These are phyloP conservation scores for Pontoporia blainvillei DNA, from an alignment of 2,113 vertebrate species.

Conservation along the genomic window DNA sequence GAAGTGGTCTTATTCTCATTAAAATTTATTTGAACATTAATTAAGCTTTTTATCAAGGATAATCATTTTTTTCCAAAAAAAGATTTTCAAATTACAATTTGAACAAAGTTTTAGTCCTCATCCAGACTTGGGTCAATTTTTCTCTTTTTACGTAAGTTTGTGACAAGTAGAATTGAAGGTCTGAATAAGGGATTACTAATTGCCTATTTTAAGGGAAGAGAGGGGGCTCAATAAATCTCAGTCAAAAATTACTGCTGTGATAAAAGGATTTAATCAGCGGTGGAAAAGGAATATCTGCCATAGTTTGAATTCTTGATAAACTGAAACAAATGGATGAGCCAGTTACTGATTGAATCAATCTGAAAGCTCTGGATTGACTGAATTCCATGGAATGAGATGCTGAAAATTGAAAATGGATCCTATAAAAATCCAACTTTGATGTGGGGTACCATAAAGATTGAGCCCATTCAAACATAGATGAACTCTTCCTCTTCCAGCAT, in stretches of 20 bases:
- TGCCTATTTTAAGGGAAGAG: background rate
- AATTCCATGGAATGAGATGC: background rate
- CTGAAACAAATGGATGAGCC: background rate
- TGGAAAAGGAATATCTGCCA: background rate
- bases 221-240: background rate
- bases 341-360: background rate
- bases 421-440: background rate
- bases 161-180: background rate
- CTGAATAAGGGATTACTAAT: conserved; percentile 15
- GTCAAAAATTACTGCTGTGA: background rate
- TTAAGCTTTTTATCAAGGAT: conserved; percentile 17
- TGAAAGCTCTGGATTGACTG: background rate
- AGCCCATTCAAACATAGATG: background rate
- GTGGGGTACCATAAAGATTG: rapidly evolving
- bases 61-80: background rate
- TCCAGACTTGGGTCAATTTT: background rate
- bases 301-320: background rate
- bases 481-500: background rate
- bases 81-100: background rate
- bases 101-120: background rate
- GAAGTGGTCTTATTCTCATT: background rate
- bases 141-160: background rate
- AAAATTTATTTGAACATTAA: conserved; percentile 37
- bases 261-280: background rate
- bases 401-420: background rate